Conservation (phyloP, 2,113 vertebrate genomes). For the Semnornis frantzii region DNA sequence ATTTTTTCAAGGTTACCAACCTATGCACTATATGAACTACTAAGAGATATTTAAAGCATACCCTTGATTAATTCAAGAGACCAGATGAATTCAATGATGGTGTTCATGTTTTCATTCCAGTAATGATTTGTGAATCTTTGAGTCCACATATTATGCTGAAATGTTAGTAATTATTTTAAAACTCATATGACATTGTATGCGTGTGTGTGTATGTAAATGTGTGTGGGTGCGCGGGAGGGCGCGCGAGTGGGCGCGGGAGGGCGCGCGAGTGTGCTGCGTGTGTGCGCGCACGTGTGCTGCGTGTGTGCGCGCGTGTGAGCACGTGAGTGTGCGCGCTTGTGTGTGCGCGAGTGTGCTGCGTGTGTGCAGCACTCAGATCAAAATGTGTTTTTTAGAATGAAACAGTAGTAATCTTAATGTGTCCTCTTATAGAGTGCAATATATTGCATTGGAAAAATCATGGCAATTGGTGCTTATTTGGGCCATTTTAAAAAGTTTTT, state of each 20-base stretch:
- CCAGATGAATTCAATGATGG: neutral
- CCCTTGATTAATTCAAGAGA: neutral
- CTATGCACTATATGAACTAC: neutral
- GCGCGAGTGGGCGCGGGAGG: too few relatives aligned
- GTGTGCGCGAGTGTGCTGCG: too few relatives aligned
- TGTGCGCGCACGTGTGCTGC: too few relatives aligned
- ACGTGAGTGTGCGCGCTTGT: too few relatives aligned
- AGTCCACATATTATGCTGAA: neutral
- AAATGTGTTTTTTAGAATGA: neutral
- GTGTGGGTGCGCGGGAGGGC: too few relatives aligned
- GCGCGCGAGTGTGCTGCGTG: too few relatives aligned
- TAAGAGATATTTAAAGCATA: neutral
- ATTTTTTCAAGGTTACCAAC: neutral
- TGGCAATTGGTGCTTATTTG: neutral
- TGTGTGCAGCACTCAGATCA: too few relatives aligned
- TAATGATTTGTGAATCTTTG: neutral
- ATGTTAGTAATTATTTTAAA: neutral
- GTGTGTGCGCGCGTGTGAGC: too few relatives aligned
- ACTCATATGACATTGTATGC: neutral
- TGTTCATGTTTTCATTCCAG: neutral
- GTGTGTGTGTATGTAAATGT: too few relatives aligned
- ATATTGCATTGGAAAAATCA: neutral
- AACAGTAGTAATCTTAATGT: neutral
- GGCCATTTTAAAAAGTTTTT: rapidly evolving
- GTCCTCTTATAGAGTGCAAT: neutral